These are phyloP conservation scores for Emydoidea blandingii DNA, from an alignment of 2,797 vertebrate species.

Conservation along the genomic window DNA sequence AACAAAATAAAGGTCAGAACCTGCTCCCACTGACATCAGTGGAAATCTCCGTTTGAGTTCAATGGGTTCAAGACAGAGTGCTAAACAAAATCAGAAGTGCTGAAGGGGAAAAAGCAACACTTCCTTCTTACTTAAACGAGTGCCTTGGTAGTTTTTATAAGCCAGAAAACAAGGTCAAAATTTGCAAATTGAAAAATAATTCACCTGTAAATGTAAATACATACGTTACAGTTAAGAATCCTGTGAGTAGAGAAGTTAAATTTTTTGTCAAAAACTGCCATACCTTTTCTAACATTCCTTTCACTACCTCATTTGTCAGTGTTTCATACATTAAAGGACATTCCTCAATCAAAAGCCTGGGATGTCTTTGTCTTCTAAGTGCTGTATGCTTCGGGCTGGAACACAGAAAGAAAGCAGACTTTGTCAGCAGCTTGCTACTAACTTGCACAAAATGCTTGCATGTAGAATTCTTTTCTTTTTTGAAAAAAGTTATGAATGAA, in stretches of 20 bases:
- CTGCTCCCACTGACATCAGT: not conserved
- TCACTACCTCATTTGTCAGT: constrained; percentile 88
- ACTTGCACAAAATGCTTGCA: constrained; percentile 31
- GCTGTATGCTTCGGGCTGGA: constrained; percentile 84
- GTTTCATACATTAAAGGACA: constrained; percentile 90
- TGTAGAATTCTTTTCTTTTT: constrained; percentile 2
- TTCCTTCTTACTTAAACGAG: not conserved
- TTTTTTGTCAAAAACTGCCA: not conserved
- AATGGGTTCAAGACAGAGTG: not conserved
- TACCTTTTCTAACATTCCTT: constrained; percentile 93
- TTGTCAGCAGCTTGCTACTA: constrained; percentile 42
- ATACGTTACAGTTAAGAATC: not conserved
- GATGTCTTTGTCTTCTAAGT: constrained; percentile 86
- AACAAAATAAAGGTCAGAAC: not conserved
- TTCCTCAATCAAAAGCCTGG: constrained; percentile 92
- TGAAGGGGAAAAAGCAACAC: not conserved
- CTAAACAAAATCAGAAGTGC: not conserved
- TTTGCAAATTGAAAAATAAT: not conserved
- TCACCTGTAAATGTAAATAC: not conserved
- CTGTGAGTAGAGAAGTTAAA: not conserved
- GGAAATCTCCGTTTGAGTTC: not conserved
- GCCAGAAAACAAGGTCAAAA: not conserved
- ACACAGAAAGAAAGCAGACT: constrained; percentile 69
- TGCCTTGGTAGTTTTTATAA: not conserved
- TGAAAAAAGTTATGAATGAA: constrained; percentile 37